Percentiles rank a stretch among this genome's conserved stretches.
Evolutionary conservation across 2,113 vertebrate genomes (phyloP).

Genomic region (Peromyscus polionotus): DNA sequence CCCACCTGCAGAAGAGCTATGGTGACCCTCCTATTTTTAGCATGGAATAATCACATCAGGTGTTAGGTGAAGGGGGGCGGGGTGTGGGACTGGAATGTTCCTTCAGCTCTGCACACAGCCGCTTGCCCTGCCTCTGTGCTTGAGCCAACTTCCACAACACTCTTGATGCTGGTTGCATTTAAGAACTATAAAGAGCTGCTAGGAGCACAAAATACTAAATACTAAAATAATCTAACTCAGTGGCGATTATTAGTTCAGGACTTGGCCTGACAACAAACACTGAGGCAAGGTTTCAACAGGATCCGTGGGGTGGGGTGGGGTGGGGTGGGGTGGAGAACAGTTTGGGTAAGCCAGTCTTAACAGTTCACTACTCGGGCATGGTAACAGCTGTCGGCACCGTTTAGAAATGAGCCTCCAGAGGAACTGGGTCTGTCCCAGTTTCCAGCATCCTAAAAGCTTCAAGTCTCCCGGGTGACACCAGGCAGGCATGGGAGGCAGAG

Average conservation of each 20-base stretch:
- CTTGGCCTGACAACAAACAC: constrained; percentile 47
- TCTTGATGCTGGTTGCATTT: neutral
- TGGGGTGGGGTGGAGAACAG: neutral
- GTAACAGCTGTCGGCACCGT: neutral
- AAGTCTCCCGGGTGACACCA: neutral
- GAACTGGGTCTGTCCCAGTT: constrained; percentile 51
- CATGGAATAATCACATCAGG: constrained; percentile 29
- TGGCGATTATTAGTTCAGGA: constrained; percentile 46
- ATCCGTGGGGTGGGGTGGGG: neutral
- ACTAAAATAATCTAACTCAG: constrained; percentile 27
- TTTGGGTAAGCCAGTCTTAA: neutral
- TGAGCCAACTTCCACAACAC: neutral
- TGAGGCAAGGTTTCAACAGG: constrained; percentile 24
- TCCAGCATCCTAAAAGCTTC: constrained; percentile 62
- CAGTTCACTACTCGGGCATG: neutral
- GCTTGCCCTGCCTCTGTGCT: neutral
- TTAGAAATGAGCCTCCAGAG: neutral
- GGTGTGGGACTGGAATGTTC: neutral
- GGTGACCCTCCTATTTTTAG: constrained; percentile 68
- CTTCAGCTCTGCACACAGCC: neutral
- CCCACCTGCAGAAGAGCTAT: constrained; percentile 47
- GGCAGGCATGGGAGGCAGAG: neutral
- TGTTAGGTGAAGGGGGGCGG: neutral
- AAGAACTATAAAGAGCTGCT: neutral
- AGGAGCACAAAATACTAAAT: constrained; percentile 1